Conservation (phyloP, 2,888 invertebrate genomes). For the Homarus gammarus region DNA sequence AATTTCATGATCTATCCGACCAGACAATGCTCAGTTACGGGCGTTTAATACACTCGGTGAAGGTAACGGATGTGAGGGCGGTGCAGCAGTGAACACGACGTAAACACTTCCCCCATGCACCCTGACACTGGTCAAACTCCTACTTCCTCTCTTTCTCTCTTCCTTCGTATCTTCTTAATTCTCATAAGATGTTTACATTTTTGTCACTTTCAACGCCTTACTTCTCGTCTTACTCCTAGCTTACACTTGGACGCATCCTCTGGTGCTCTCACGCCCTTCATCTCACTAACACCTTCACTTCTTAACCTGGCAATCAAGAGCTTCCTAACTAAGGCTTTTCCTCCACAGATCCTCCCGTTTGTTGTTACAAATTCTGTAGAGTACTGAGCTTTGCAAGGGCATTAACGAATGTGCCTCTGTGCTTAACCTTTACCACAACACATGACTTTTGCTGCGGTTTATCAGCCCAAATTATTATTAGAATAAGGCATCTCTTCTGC, state of each 20-base stretch:
- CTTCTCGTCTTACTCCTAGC: background rate
- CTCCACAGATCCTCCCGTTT: background rate
- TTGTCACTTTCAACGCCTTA: background rate
- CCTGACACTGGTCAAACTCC: conserved; percentile 26
- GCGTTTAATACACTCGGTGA: background rate
- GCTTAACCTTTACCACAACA: background rate
- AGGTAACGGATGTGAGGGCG: too few species aligned
- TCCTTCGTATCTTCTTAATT: background rate
- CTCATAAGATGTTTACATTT: background rate
- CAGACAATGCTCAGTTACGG: too few species aligned
- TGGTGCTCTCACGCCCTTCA: background rate
- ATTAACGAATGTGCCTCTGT: conserved; percentile 15
- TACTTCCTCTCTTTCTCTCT: background rate
- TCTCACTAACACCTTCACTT: background rate
- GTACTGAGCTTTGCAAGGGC: background rate
- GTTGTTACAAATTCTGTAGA: conserved; percentile 21
- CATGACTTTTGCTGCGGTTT: background rate
- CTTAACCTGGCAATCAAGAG: conserved; percentile 13
- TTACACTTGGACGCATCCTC: background rate
- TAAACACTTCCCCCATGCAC: background rate
- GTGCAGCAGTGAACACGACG: background rate
- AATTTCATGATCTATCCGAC: too few species aligned
- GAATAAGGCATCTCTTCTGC: conserved; percentile 24
- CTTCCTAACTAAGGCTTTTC: conserved; percentile 17
- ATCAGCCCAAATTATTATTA: conserved; percentile 8